phyloP scores from a whole-genome alignment of 2,888 invertebrate genomes.

The Ypsolopha scabrella region DNA sequence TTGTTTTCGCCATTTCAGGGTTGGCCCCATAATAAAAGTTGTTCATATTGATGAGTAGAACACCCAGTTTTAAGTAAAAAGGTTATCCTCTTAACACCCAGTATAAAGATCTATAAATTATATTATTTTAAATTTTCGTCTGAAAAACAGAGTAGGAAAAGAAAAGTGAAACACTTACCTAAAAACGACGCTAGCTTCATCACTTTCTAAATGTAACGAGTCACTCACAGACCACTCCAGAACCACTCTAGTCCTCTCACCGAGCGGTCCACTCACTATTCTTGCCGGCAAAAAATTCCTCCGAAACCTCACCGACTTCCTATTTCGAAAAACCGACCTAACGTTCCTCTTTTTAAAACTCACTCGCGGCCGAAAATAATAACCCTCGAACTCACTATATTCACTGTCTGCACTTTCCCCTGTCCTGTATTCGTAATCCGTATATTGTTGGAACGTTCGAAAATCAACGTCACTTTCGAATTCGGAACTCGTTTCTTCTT shows the following conservation, averaged over 20 bases:
- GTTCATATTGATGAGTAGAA: too few relatives aligned
- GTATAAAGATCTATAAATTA: too few relatives aligned
- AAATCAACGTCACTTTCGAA: slow-evolving; percentile 6
- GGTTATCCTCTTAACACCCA: too few relatives aligned
- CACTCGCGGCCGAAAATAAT: slow-evolving; percentile 49
- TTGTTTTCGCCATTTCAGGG: too few relatives aligned
- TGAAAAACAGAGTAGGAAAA: too few relatives aligned
- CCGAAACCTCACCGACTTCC: slow-evolving; percentile 29
- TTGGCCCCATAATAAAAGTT: too few relatives aligned
- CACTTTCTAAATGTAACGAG: slow-evolving; percentile 39
- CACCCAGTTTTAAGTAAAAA: too few relatives aligned
- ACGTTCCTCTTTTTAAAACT: slow-evolving; percentile 26
- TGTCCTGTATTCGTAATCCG: slow-evolving; percentile 11
- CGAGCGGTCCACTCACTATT: slow-evolving; percentile 46
- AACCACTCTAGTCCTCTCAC: slow-evolving; percentile 28
- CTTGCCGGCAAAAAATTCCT: slow-evolving; percentile 39
- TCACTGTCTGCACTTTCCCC: slow-evolving; percentile 20
- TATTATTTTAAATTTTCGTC: too few relatives aligned
- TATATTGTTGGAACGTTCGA: not conserved
- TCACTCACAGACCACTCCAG: slow-evolving; percentile 53
- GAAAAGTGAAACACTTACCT: slow-evolving; percentile 35
- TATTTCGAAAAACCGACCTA: slow-evolving; percentile 23
- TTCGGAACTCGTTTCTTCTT: slow-evolving; percentile 5
- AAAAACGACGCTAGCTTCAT: slow-evolving; percentile 56
- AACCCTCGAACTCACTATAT: slow-evolving; percentile 26